Evolutionary conservation across 2,797 vertebrate genomes (phyloP).

Genomic region (Eutrigla gurnardus): DNA sequence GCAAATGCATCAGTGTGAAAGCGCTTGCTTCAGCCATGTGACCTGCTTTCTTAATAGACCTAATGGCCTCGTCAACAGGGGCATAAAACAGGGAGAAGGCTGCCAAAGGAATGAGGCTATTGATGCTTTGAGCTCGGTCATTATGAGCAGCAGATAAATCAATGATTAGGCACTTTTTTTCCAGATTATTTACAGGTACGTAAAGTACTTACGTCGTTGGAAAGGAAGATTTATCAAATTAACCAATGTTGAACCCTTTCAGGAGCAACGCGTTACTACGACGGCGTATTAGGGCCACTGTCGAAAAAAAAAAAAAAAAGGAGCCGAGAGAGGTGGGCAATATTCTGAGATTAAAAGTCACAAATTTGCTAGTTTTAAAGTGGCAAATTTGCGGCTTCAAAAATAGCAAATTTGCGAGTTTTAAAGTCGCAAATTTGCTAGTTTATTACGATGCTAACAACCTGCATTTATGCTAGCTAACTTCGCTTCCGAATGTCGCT

Average conservation of each 20-base stretch:
- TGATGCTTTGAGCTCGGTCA: neutral
- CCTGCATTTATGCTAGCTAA: too few species aligned
- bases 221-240: neutral
- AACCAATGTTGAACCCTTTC: neutral
- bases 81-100: neutral
- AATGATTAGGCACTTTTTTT: neutral
- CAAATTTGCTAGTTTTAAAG: too few species aligned
- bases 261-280: too few species aligned
- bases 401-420: too few species aligned
- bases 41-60: conserved; percentile 10
- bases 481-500: too few species aligned
- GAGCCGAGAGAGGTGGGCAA: too few species aligned
- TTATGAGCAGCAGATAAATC: neutral
- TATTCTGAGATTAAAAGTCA: too few species aligned
- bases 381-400: too few species aligned
- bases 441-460: too few species aligned
- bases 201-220: neutral
- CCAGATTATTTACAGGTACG: neutral
- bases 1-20: neutral
- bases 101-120: neutral
- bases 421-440: too few species aligned
- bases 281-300: too few species aligned
- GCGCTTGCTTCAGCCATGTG: neutral
- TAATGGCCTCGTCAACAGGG: neutral
- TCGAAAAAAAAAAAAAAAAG: too few species aligned